phyloP scores from a whole-genome alignment of 2,888 invertebrate genomes.

The Tetanocera ferruginea region DNA sequence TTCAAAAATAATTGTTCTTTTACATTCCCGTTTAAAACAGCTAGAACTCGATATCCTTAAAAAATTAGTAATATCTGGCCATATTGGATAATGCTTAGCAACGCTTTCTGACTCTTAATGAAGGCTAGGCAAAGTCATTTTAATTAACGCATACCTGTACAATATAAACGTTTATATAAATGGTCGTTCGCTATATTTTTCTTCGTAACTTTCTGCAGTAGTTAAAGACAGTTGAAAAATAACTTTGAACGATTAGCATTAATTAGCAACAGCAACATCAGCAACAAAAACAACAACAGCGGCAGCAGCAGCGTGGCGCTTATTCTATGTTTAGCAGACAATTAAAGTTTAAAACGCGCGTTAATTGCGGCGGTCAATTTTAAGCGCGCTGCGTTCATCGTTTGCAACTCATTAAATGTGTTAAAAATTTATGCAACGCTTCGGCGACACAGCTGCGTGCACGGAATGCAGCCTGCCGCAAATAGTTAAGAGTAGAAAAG shows the following conservation, averaged over 20 bases:
- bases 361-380: slow-evolving; percentile 26
- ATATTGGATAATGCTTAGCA: too few species aligned
- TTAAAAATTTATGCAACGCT: background rate
- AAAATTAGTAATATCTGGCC: too few species aligned
- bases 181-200: too few species aligned
- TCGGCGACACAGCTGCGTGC: background rate
- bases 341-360: slow-evolving; percentile 28
- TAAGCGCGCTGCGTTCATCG: background rate
- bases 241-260: slow-evolving; percentile 27
- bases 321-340: slow-evolving; percentile 3
- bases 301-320: background rate
- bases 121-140: background rate
- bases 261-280: slow-evolving; percentile 14
- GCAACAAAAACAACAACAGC: too few species aligned
- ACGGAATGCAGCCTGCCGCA: background rate
- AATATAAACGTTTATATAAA: too few species aligned
- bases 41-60: too few species aligned
- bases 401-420: slow-evolving; percentile 11
- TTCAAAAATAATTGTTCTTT: too few species aligned
- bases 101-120: background rate
- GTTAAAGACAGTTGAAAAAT: too few species aligned
- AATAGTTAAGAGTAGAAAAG: background rate
- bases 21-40: too few species aligned
- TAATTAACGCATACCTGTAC: background rate
- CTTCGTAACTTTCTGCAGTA: too few species aligned